Base-by-base conservation (phyloP, 2,888 invertebrate genomes). In the Clepsis dumicolana region DNA sequence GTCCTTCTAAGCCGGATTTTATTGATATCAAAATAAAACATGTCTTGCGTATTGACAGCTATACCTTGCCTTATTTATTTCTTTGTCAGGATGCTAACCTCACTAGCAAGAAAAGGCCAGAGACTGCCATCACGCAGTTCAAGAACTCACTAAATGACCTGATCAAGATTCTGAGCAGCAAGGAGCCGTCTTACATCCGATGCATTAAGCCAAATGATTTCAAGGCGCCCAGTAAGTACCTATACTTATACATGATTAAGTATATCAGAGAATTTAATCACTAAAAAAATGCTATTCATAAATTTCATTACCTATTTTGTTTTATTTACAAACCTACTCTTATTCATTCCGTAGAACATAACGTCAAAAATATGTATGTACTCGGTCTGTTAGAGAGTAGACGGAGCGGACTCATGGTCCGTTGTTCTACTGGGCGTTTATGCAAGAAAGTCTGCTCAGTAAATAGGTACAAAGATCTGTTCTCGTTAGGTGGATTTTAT, bases 171-270 rank as follows among this genome's bases (percentile, higher is more conserved):
- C 94, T 98, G n/a, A 96, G 96, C 95, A 96, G 96, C 80, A 98
- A 98, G 90, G 98, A 98, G 83, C 98, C 98, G 0, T 98, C 98
- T 1, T 98, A 98, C 87, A 97, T 98, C 76, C 94, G 98, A 65
- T 98, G 98, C 87, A 98, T 98, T 83, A 98, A 98, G 84, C 98
- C 98, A 2, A 98, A 98, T 81, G 97, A 98, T 80, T 94, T 95
- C 78, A 98, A 98, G 87, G 94, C 94, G 70, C 89, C 97, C 52
- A 95, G 95, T 94, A 81, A 91, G 88, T 50, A 24, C n/a, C 10
- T 44, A 16, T 18, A 4, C 16, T 18, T 16, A 16, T 16, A 32
- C 0, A 32, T 32, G 32, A 32, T 7, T 10, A 32, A 32, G 29
- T 29, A 29, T n/a, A n/a, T n/a, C n/a, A n/a, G n/a, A n/a, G n/a